Evolutionary conservation across 2,888 invertebrate species (phyloP), one percentile per base, ranked within the genome.

Genomic region (Leucophenga montana): DNA sequence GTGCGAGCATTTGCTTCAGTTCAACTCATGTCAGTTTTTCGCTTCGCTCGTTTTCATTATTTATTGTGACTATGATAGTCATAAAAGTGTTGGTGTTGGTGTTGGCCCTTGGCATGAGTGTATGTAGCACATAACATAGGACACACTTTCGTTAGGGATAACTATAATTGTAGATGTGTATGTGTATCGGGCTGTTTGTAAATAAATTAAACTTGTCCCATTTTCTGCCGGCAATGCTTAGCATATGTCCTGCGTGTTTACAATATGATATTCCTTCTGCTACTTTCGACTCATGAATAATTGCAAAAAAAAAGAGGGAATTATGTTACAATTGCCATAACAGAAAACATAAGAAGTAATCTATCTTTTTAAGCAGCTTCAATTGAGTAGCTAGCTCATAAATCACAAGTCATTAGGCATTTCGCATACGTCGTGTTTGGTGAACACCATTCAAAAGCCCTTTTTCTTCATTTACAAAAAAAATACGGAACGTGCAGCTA

Each of bases 401-500:
- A 39, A 39, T 39, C 39, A 39, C 39, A 5, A 39, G 39, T 39
- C 39, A 39, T 39, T 39, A 39, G 39, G 9, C 39, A 39, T 39
- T 39, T 5, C 39, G 9, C 11, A 39, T 39, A 39, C 39, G 39
- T 8, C 39, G 9, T 11, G 39, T 11, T 11, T 8, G 9, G 11
- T 5, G 11, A 39, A 39, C 39, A 39, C 8, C 39, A 39, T 39
- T 39, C 39, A 39, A 39, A 39, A 39, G 39, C 39, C 11, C 39
- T 11, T 39, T 39, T 39, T 39, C 77, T 78, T 78, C n/a, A n/a
- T n/a, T n/a, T n/a, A n/a, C n/a, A n/a, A n/a, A n/a, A n/a, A n/a
- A n/a, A n/a, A n/a, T n/a, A n/a, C n/a, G n/a, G n/a, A 82, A 84
- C 80, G 84, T 74, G 82, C 80, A 84, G 84, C 80, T 75, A 67